phyloP scores from a whole-genome alignment of 2,888 invertebrate genomes.

The Tricholauxania praeusta region DNA sequence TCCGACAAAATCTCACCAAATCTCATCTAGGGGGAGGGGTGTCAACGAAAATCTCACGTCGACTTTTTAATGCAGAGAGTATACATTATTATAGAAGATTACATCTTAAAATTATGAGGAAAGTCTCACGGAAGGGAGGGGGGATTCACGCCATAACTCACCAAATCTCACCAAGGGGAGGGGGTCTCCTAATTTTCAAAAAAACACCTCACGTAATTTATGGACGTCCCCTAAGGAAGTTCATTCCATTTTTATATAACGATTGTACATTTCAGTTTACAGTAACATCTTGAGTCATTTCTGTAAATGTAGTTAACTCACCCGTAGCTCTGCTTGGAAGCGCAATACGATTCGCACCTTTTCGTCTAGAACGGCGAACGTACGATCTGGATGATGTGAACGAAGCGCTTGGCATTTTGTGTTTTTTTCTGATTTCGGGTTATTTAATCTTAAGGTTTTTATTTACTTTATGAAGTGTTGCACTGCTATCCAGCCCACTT shows the following conservation, averaged over 20 bases:
- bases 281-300: not conserved
- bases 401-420: slow-evolving; percentile 89
- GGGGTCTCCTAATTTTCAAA: too few species aligned
- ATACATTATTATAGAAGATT: too few species aligned
- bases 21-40: too few species aligned
- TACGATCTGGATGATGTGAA: slow-evolving; percentile 93
- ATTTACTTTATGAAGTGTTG: slow-evolving; percentile 28
- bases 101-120: too few species aligned
- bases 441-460: slow-evolving; percentile 23
- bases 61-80: too few species aligned
- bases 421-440: slow-evolving; percentile 22
- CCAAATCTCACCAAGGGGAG: too few species aligned
- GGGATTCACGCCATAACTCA: too few species aligned
- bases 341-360: slow-evolving; percentile 85
- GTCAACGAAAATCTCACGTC: too few species aligned
- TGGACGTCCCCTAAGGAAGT: too few species aligned
- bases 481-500: not conserved
- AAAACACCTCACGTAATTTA: too few species aligned
- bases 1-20: too few species aligned
- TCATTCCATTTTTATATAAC: not conserved
- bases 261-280: not conserved
- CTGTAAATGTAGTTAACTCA: slow-evolving; percentile 46
- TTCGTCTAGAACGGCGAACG: slow-evolving; percentile 91
- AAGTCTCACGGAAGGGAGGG: too few species aligned
- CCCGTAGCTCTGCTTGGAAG: slow-evolving; percentile 68